phyloP scores from a whole-genome alignment of 2,113 vertebrate species.

The Mystacornis crossleyi region DNA sequence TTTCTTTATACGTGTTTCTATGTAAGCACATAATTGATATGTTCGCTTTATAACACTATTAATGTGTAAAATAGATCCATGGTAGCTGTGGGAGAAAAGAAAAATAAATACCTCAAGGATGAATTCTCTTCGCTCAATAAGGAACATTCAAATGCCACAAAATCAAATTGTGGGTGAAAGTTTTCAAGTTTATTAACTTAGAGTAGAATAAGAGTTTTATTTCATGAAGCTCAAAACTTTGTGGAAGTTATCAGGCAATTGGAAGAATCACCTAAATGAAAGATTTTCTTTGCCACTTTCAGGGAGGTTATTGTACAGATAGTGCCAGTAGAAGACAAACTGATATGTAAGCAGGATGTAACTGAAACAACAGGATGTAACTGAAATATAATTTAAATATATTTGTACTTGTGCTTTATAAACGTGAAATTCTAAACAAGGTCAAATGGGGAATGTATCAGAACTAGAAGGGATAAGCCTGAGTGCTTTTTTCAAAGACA shows the following conservation, averaged over 20 bases:
- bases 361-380: background rate
- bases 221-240: background rate
- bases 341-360: background rate
- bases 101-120: background rate
- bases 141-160: background rate
- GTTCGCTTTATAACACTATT: background rate
- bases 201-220: background rate
- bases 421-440: background rate
- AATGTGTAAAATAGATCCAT: background rate
- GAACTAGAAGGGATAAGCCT: background rate
- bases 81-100: background rate
- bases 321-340: background rate
- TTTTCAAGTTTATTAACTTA: background rate
- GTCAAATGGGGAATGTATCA: background rate
- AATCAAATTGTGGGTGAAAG: background rate
- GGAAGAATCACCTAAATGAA: background rate
- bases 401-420: background rate
- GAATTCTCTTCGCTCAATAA: background rate
- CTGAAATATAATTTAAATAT: background rate
- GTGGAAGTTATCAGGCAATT: background rate
- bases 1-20: rapidly evolving
- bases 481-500: background rate
- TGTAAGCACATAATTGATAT: background rate
- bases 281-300: background rate
- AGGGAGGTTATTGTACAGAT: background rate